Base-by-base conservation (phyloP, 2,888 invertebrate genomes). In the Candidula unifasciata region DNA sequence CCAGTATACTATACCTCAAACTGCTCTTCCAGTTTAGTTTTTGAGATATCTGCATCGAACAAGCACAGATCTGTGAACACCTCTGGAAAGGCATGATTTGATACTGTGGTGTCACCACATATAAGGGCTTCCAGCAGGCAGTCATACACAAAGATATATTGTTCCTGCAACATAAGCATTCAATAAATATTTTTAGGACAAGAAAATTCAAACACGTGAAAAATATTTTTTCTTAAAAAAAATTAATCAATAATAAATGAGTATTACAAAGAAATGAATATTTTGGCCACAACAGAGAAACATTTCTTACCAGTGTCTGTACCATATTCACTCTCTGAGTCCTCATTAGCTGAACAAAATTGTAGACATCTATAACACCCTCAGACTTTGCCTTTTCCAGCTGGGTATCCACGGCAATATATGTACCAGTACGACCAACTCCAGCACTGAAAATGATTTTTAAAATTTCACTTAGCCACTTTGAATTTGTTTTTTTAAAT, bases 251-350 rank as follows among this genome's bases (percentile, higher is more conserved):
- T 33, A 2, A 35, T 5, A 3, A 69, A 69, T 78, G 69, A 69
- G 27, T n/a, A 52, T 30, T 18, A n/a, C 30, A 69, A 24, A 66
- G 27, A 10, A 16, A 13, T 24, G 13, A 6, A n/a, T 35, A 35
- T 33, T 3, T 35, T 24, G 18, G 18, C 35, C 13, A 24, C 5
- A 2, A 69, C 16, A 33, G 35, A 10, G 35, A 69, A 35, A 69
- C 35, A n/a, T 27, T 35, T 85, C 89, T 87, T 86, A 92, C 92
- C 89, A 92, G 74, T 18, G 93, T 93, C 85, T 93, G 93, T 76
- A 93, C 92, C 93, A 93, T 93, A 87, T 93, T 93, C 81, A 93
- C 93, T 71, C 93, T 87, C 86, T 92, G 92, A 80, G 90, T 90
- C 64, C 93, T 84, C 93, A 93, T 93, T 44, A 89, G 86, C 86